Evolutionary conservation across 2,888 invertebrate species (phyloP).

Genomic region (Smittia aterrima): DNA sequence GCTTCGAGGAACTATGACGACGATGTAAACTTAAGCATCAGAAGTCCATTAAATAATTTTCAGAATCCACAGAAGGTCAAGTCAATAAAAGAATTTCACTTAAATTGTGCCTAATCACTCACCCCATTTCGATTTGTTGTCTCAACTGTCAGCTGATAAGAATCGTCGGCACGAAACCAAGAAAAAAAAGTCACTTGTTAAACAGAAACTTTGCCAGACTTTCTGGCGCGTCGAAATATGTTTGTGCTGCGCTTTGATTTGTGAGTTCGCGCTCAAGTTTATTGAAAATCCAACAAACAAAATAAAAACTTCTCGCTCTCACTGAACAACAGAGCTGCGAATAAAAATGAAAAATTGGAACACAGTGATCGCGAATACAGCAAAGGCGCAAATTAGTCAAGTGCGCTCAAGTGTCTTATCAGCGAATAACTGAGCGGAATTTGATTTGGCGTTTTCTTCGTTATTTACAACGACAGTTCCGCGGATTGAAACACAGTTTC

Average conservation of each 20-base stretch:
- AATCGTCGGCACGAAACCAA: neutral
- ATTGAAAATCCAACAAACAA: neutral
- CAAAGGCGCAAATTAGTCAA: conserved; percentile 14
- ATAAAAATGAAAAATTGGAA: conserved; percentile 3
- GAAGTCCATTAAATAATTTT: neutral
- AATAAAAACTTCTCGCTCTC: neutral
- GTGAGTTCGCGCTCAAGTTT: neutral
- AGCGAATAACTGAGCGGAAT: conserved; percentile 1
- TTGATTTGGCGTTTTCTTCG: neutral
- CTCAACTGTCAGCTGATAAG: neutral
- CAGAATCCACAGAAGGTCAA: neutral
- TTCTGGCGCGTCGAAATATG: neutral
- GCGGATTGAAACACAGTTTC: neutral
- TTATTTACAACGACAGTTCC: neutral
- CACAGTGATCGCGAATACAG: conserved; percentile 3
- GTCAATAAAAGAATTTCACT: neutral
- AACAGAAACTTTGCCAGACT: neutral
- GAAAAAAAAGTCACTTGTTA: neutral
- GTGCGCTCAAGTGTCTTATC: conserved; percentile 36
- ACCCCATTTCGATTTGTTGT: neutral
- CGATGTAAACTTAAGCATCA: neutral
- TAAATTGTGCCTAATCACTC: neutral
- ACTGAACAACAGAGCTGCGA: neutral
- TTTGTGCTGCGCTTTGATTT: neutral
- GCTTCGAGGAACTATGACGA: conserved; percentile 62